A percentile compares a stretch with the other conserved stretches of the same genome.
These are phyloP conservation scores for Zelostemma sp. DNA, from an alignment of 1,140 invertebrate species.

Conservation along the genomic window DNA sequence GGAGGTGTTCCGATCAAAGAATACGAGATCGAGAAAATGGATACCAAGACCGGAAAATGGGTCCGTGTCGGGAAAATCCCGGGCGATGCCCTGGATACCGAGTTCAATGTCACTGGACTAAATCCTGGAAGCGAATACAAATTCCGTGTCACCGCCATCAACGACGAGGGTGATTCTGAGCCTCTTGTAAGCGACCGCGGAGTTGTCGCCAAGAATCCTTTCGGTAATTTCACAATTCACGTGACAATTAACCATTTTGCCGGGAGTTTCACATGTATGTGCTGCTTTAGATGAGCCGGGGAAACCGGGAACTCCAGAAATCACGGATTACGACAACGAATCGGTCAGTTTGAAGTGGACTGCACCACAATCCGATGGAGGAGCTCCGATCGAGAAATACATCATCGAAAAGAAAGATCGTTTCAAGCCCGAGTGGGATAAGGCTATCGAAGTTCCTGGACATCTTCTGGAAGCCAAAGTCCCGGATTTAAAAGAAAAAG, in stretches of 20 bases:
- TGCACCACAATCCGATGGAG: constrained; percentile 91
- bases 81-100: constrained; percentile 80
- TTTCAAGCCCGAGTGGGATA: constrained; percentile 84
- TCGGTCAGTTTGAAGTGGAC: constrained; percentile 95
- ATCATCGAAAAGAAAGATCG: constrained; percentile 97
- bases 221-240: constrained; percentile 75
- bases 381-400: constrained; percentile 95
- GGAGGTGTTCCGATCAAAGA: constrained; percentile 94
- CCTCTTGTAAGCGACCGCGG: constrained; percentile 87
- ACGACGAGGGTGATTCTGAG: constrained; percentile 96
- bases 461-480: constrained; percentile 83
- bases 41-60: constrained; percentile 91
- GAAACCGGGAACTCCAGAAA: constrained; percentile 91
- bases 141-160: constrained; percentile 95
- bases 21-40: constrained; percentile 96
- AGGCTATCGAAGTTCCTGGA: constrained; percentile 85
- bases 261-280: too few species aligned
- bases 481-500: constrained; percentile 88
- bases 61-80: constrained; percentile 85
- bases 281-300: constrained; percentile 82
- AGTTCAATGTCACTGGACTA: constrained; percentile 91
- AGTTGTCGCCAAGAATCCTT: constrained; percentile 96
- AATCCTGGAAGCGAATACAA: constrained; percentile 94
- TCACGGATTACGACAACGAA: constrained; percentile 93
- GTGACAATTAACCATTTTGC: too few species aligned